Base-by-base conservation (phyloP, 2,888 invertebrate genomes). In the Dryomyza anilis region DNA sequence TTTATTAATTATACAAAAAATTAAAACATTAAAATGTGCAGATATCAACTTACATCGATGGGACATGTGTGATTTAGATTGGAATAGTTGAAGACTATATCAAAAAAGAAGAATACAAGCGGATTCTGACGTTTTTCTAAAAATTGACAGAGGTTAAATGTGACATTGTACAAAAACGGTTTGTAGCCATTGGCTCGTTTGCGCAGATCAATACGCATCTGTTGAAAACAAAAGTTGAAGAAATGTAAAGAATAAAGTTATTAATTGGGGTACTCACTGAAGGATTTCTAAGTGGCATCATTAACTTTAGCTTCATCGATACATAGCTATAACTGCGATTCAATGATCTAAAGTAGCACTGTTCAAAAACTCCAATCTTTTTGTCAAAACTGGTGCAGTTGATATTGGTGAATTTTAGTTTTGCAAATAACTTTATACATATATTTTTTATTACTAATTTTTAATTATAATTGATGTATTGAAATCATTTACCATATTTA, bases 1-100 rank as follows among this genome's bases (percentile, higher is more conserved):
- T n/a, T n/a, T n/a, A n/a, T n/a, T n/a, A n/a, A n/a, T n/a, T n/a
- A n/a, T n/a, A n/a, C n/a, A n/a, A n/a, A n/a, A n/a, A n/a, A n/a
- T n/a, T n/a, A n/a, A n/a, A n/a, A n/a, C n/a, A n/a, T n/a, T n/a
- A n/a, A n/a, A n/a, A n/a, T n/a, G n/a, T n/a, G n/a, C n/a, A n/a
- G n/a, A n/a, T n/a, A n/a, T n/a, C n/a, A 19, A 53, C 53, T 19
- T 14, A 62, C 61, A 8, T 25, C n/a, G 25, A 33, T 56, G 1
- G 63, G 58, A 21, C 63, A 58, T 6, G 30, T 50, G 27, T 64
- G 63, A 52, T 64, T 64, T 29, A 64, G 27, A 27, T 57, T 64
- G 19, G 29, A 39, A 39, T 57, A 64, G 1, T 8, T 3, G 36
- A n/a, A 12, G 19, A 57, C 57, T 8, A 58, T 14, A 5, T 25